Evolutionary conservation across 2,888 invertebrate genomes (phyloP).

Genomic region (Incurvaria masculella): DNA sequence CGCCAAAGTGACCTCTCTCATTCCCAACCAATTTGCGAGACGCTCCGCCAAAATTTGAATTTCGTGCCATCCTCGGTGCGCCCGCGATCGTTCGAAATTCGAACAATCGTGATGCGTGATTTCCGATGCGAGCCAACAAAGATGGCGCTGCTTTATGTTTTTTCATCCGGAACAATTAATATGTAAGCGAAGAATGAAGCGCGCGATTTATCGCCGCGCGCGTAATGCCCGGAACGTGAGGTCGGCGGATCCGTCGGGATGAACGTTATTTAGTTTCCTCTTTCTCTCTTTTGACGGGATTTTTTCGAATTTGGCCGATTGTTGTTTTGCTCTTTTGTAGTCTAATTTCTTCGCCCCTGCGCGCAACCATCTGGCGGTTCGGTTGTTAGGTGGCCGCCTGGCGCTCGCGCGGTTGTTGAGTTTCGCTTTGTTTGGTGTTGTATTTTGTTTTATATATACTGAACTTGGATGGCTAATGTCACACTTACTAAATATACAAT

Average conservation of each 20-base stretch:
- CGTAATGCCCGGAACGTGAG: conserved; percentile 49
- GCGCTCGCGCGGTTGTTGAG: not conserved
- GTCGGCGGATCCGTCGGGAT: conserved; percentile 33
- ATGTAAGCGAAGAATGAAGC: conserved; percentile 22
- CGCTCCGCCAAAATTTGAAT: not conserved
- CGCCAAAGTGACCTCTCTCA: no score
- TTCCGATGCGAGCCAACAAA: not conserved
- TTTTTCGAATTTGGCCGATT: not conserved
- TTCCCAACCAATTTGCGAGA: no score
- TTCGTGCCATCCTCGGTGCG: not conserved
- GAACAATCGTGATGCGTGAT: not conserved
- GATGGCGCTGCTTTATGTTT: not conserved
- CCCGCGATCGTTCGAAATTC: not conserved
- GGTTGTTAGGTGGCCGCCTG: not conserved
- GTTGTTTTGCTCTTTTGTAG: not conserved
- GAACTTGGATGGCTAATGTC: no score
- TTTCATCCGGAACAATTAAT: conserved; percentile 12
- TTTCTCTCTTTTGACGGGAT: conserved; percentile 29
- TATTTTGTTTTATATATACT: no score
- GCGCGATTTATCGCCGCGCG: conserved; percentile 39
- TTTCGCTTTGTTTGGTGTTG: not conserved
- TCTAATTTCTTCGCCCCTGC: not conserved
- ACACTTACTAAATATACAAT: no score
- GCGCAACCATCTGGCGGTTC: not conserved
- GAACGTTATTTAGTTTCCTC: conserved; percentile 23